Evolutionary conservation across 2,797 vertebrate species (phyloP).

Genomic region (Ataeniobius toweri): DNA sequence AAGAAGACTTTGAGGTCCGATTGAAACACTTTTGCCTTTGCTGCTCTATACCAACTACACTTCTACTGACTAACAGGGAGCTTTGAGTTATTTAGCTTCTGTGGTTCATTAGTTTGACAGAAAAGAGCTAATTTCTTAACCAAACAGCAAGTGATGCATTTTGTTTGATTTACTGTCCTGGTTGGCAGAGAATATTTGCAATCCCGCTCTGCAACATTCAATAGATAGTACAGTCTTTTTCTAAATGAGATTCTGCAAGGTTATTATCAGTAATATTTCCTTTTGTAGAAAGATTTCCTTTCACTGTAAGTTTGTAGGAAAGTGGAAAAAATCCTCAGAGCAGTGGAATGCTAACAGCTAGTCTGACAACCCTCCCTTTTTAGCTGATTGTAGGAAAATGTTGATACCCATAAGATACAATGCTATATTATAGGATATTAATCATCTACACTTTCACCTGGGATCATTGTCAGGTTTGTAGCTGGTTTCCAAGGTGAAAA

Average conservation of each 20-base stretch:
- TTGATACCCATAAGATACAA: not conserved
- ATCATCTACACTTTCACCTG: not conserved
- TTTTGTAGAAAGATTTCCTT: not conserved
- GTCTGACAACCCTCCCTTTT: too few species aligned
- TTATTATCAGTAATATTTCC: not conserved
- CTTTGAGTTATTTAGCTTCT: not conserved
- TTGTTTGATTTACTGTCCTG: not conserved
- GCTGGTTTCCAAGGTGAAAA: not conserved
- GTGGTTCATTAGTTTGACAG: not conserved
- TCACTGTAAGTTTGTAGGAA: not conserved
- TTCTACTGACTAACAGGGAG: not conserved
- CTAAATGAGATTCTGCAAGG: not conserved
- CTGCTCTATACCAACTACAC: not conserved
- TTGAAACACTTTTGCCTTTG: not conserved
- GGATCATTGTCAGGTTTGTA: not conserved
- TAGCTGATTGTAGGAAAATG: not conserved
- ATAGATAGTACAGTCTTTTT: not conserved
- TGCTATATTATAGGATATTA: not conserved
- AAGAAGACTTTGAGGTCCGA: not conserved
- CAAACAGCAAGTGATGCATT: not conserved
- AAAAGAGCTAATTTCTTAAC: not conserved
- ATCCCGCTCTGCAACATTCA: constrained; percentile 11
- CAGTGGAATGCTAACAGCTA: too few species aligned
- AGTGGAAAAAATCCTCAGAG: not conserved
- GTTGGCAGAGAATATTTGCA: constrained; percentile 23